phyloP scores from a whole-genome alignment of 2,888 invertebrate genomes.

The Athalia rosae region DNA sequence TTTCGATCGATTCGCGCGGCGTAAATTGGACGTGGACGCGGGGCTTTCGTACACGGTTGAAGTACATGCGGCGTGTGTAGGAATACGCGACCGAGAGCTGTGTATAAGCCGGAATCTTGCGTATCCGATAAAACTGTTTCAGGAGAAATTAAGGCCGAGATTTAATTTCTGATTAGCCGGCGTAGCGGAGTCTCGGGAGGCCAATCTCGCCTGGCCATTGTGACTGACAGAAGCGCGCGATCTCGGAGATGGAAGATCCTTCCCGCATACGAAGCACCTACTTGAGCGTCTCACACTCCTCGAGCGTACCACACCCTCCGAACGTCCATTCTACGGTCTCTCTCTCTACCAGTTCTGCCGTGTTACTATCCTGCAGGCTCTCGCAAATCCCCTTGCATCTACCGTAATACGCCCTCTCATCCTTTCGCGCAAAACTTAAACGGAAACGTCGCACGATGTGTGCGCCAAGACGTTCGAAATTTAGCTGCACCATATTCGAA shows the following conservation, averaged over 20 bases:
- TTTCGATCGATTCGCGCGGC: no score
- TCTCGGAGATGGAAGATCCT: constrained; percentile 70
- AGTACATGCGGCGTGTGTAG: constrained; percentile 3
- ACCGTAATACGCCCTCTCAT: constrained; percentile 7
- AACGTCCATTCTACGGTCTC: not conserved
- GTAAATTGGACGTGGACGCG: no score
- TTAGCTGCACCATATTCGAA: no score
- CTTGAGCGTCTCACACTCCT: constrained; percentile 57
- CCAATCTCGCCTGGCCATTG: constrained; percentile 69
- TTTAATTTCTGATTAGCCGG: constrained; percentile 72
- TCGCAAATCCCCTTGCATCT: constrained; percentile 38
- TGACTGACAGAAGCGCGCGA: constrained; percentile 71
- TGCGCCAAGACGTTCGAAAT: no score
- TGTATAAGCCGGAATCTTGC: constrained; percentile 27
- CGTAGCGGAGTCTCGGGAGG: constrained; percentile 60
- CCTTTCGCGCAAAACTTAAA: not conserved
- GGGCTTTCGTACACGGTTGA: no score
- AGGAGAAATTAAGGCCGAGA: constrained; percentile 68
- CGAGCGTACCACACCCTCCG: not conserved
- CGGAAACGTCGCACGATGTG: no score
- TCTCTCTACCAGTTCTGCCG: constrained; percentile 16
- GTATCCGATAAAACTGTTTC: constrained; percentile 46
- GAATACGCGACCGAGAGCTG: constrained; percentile 32
- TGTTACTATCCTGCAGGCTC: not conserved
- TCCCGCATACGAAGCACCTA: constrained; percentile 71